Percentiles rank a stretch among this genome's conserved stretches.
These are phyloP conservation scores for Acanthurus tractus DNA, from an alignment of 2,797 vertebrate genomes.

Conservation along the genomic window DNA sequence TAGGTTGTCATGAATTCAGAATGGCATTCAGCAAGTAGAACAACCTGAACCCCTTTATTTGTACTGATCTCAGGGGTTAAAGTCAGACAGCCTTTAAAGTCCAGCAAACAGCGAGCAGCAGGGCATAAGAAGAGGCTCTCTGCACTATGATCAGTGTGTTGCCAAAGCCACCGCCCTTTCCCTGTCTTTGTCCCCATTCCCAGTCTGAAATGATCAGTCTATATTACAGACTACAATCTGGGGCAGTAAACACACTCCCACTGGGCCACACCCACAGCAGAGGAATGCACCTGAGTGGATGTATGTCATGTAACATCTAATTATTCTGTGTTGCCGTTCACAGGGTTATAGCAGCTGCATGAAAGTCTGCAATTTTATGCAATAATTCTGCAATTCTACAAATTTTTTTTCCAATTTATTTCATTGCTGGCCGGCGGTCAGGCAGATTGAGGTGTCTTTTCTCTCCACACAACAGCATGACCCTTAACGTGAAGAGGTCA, in stretches of 20 bases:
- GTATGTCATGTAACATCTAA: constrained; percentile 27
- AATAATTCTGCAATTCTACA: not conserved
- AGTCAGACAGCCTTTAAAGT: constrained; percentile 55
- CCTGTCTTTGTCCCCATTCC: constrained; percentile 72
- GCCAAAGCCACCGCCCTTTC: constrained; percentile 75
- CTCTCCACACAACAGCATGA: constrained; percentile 3
- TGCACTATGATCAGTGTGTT: constrained; percentile 55
- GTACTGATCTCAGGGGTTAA: constrained; percentile 53
- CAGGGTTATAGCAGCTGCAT: constrained; percentile 20
- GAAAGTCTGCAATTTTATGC: constrained; percentile 21
- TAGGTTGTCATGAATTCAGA: constrained; percentile 45
- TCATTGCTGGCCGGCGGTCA: not conserved
- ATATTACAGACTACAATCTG: constrained; percentile 65
- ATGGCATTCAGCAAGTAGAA: constrained; percentile 40
- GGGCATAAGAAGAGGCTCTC: constrained; percentile 49
- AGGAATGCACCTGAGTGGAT: constrained; percentile 71
- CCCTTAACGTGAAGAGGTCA: constrained; percentile 5
- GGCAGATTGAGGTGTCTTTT: not conserved
- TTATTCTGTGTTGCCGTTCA: constrained; percentile 13
- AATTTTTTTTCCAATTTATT: not conserved
- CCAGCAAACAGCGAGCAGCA: constrained; percentile 36
- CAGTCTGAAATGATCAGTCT: constrained; percentile 71
- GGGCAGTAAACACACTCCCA: constrained; percentile 53
- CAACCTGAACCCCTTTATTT: constrained; percentile 22
- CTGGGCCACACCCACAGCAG: constrained; percentile 69